A percentile compares a stretch with the other conserved stretches of the same genome.
phyloP scores from a whole-genome alignment of 2,797 vertebrate genomes.

The Melopsittacus undulatus region DNA sequence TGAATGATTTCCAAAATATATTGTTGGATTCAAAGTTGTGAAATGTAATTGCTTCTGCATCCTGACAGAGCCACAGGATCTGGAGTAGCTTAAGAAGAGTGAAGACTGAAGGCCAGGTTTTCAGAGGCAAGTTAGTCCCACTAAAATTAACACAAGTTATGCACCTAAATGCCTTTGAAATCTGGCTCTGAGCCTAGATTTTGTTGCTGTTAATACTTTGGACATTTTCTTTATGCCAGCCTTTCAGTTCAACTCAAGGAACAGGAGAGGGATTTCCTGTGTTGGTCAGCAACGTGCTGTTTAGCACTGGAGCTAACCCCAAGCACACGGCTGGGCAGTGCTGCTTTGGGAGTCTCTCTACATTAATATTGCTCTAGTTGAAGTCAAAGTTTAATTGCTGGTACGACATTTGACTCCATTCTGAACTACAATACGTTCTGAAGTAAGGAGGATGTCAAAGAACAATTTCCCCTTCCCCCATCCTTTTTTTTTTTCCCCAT shows the following conservation, averaged over 20 bases:
- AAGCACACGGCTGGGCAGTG: neutral
- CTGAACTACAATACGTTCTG: conserved; percentile 21
- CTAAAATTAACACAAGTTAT: conserved; percentile 33
- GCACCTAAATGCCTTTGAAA: conserved; percentile 47
- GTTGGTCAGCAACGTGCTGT: conserved; percentile 58
- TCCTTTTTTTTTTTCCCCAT: neutral
- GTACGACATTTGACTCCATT: conserved; percentile 5
- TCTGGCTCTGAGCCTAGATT: conserved; percentile 11
- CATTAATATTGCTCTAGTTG: conserved; percentile 30
- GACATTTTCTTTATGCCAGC: conserved; percentile 51
- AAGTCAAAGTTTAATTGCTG: conserved; percentile 60
- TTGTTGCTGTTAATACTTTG: conserved; percentile 46
- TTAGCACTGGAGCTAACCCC: conserved; percentile 46
- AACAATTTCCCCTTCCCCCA: neutral
- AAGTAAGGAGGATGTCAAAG: conserved; percentile 27
- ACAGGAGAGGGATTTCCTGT: conserved; percentile 66
- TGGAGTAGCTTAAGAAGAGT: conserved; percentile 23
- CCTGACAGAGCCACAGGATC: conserved; percentile 5
- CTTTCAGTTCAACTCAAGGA: conserved; percentile 39
- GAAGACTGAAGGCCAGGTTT: neutral
- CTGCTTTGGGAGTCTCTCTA: neutral
- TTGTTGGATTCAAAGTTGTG: conserved; percentile 16
- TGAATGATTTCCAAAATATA: conserved; percentile 11
- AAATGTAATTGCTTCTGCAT: conserved; percentile 47
- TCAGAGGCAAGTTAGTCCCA: neutral